Percentiles rank a stretch among this genome's conserved stretches.
phyloP scores from a whole-genome alignment of 2,888 invertebrate genomes.

The Mythimna loreyi region DNA sequence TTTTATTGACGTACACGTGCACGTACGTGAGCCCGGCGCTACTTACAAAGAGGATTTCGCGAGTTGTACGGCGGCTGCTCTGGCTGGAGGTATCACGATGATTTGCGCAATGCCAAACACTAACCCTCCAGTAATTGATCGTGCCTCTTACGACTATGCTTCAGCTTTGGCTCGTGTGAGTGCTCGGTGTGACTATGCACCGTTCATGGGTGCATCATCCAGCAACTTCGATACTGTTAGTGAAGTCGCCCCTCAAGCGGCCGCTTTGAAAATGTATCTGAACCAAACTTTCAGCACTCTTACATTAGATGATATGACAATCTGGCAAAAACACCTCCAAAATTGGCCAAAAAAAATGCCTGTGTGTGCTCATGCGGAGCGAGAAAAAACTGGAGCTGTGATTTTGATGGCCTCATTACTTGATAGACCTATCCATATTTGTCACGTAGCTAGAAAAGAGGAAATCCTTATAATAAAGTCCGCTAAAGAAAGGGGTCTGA shows the following conservation, averaged over 20 bases:
- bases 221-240: slow-evolving; percentile 94
- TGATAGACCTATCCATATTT: slow-evolving; percentile 98
- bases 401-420: slow-evolving; percentile 96
- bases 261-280: slow-evolving; percentile 99
- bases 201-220: slow-evolving; percentile 98
- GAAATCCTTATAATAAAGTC: slow-evolving; percentile 97
- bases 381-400: slow-evolving; percentile 98
- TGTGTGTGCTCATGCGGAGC: slow-evolving; percentile 99
- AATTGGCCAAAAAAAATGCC: slow-evolving; percentile 98
- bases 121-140: slow-evolving; percentile 96
- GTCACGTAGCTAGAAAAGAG: slow-evolving; percentile 98
- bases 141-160: slow-evolving; percentile 94
- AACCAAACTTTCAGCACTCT: slow-evolving; percentile 99
- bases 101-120: slow-evolving; percentile 99
- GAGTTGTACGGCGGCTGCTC: slow-evolving; percentile 97
- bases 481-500: slow-evolving; percentile 97
- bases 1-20: slow-evolving; percentile 99
- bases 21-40: slow-evolving; percentile 99
- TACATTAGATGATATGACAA: slow-evolving; percentile 95
- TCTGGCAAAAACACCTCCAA: slow-evolving; percentile 98
- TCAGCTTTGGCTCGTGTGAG: slow-evolving; percentile 96
- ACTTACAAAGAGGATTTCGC: slow-evolving; percentile 99
- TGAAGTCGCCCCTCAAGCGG: slow-evolving; percentile 95
- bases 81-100: slow-evolving; percentile 98
- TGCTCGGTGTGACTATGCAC: slow-evolving; percentile 98